phyloP scores from a whole-genome alignment of 2,113 vertebrate species.

The Lucifuga dentata region DNA sequence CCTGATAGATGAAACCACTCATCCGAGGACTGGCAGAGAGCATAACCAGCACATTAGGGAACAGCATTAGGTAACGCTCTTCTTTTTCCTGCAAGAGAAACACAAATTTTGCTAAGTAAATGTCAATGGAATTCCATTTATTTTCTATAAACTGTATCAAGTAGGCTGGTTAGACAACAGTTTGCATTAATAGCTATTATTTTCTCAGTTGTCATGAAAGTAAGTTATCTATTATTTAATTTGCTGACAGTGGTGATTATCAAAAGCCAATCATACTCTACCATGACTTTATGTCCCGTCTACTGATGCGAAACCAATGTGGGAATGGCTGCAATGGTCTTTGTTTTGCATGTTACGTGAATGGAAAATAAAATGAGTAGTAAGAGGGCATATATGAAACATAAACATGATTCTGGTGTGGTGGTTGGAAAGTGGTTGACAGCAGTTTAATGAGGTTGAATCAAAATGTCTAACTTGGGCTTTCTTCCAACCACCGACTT shows the following conservation, averaged over 20 bases:
- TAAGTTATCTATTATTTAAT: neutral
- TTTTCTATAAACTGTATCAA: neutral
- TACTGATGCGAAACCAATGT: neutral
- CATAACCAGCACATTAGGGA: slow-evolving; percentile 90
- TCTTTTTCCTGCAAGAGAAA: slow-evolving; percentile 89
- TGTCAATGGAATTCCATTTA: too few species aligned
- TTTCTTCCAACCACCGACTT: slow-evolving; percentile 41
- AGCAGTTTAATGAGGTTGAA: slow-evolving; percentile 14
- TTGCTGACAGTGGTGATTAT: neutral
- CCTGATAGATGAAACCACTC: slow-evolving; percentile 99
- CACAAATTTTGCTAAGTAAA: slow-evolving; percentile 2
- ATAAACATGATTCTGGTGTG: neutral
- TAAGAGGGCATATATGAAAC: neutral
- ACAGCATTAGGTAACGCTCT: slow-evolving; percentile 94
- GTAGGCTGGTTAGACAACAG: neutral
- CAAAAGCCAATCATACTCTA: neutral
- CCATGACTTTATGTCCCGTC: slow-evolving; percentile 2
- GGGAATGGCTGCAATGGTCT: too few species aligned
- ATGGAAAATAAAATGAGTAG: slow-evolving; percentile 23
- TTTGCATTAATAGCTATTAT: neutral
- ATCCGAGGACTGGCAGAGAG: slow-evolving; percentile 95
- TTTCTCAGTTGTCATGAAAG: neutral
- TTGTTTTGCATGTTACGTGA: neutral
- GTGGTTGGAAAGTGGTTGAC: slow-evolving; percentile 58
- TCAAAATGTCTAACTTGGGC: slow-evolving; percentile 5